These are phyloP conservation scores for Loxodonta africana DNA, from an alignment of 2,113 vertebrate genomes.

Conservation along the genomic window DNA sequence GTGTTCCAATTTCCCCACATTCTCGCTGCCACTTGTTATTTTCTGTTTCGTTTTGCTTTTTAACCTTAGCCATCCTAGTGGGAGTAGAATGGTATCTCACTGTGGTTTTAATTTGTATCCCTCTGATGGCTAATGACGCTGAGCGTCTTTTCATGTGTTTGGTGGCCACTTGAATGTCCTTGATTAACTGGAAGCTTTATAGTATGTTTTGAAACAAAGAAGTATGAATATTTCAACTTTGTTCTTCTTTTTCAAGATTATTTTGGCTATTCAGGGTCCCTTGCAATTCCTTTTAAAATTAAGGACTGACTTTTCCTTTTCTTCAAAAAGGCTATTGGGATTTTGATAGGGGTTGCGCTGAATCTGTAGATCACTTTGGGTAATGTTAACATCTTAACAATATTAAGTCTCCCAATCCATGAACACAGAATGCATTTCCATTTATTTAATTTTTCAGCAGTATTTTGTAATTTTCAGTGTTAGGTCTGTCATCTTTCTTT, in stretches of 20 bases:
- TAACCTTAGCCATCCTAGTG: neutral
- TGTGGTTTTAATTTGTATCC: too few species aligned
- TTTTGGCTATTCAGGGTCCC: neutral
- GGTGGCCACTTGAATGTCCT: neutral
- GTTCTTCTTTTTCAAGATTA: neutral
- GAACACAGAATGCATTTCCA: neutral
- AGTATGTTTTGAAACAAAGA: neutral
- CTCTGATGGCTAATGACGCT: too few species aligned
- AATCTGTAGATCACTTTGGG: neutral
- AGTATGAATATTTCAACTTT: neutral
- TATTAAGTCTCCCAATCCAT: neutral
- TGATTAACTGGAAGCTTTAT: neutral
- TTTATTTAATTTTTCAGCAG: neutral
- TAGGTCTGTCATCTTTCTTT: neutral
- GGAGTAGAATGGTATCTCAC: neutral
- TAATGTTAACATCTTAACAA: neutral
- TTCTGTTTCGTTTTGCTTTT: neutral
- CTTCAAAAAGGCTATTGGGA: neutral
- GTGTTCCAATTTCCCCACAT: neutral
- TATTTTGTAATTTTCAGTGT: neutral
- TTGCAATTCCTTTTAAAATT: neutral
- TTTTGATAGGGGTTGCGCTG: neutral
- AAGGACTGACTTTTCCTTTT: neutral
- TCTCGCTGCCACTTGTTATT: too few species aligned
- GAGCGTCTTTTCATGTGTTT: too few species aligned